Base-by-base conservation (phyloP, 1,140 invertebrate genomes). In the Neodiprion fabricii region DNA sequence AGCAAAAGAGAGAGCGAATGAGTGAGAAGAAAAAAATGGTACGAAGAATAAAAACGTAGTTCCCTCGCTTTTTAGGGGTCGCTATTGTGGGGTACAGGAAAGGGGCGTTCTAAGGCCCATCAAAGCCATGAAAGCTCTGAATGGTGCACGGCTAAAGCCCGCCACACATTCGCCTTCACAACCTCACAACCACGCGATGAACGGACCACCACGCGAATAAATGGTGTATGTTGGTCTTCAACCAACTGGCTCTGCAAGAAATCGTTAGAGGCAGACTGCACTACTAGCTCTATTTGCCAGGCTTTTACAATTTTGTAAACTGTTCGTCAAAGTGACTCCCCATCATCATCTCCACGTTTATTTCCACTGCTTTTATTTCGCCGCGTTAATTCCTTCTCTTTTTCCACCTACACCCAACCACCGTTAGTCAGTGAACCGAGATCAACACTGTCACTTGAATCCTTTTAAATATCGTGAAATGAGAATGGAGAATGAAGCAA, bases 21-120 rank as follows among this genome's bases (percentile, higher is more conserved):
- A 61, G n/a, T 3, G n/a, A 61, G 28, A 40, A 40, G n/a, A 9
- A 61, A 61, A 61, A 14, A 17, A 17, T 5, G 11, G n/a, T 17
- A 17, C 53, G 53, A 61, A 61, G 53, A 61, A 9, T 61, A 61
- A 61, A 61, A 61, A 61, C 53, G 53, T 11, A 61, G 53, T 61
- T 14, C 0, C 53, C 53, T 61, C 11, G 53, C 53, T 61, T 61
- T 61, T 61, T 61, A 61, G 53, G n/a, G 53, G 53, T 61, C 53
- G 53, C 53, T 67, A 69, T 50, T 49, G 11, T 12, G 70, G 76
- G 76, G 73, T 85, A 85, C 83, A 85, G 81, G 84, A 77, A 84
- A 85, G 83, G 79, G 83, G 84, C 83, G 84, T 80, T 83, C 83
- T 82, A 77, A 83, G 84, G 84, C 77, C 81, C 79, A 84, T 85